These are phyloP conservation scores for Lypha dubia DNA, from an alignment of 2,888 invertebrate genomes.

Conservation along the genomic window DNA sequence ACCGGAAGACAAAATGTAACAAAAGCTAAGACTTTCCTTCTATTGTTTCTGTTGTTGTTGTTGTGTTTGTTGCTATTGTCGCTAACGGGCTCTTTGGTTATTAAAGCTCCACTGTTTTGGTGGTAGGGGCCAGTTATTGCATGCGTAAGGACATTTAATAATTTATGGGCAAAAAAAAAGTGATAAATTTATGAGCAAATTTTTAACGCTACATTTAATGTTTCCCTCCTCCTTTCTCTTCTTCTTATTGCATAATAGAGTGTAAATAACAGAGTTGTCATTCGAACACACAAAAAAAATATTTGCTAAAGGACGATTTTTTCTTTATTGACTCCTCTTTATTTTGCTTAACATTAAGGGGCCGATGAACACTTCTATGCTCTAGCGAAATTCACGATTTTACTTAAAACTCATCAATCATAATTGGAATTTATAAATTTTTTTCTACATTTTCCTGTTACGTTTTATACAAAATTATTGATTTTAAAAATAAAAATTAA, in stretches of 20 bases:
- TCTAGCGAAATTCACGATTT: no score
- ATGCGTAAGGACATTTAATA: slow-evolving; percentile 73
- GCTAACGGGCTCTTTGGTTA: not conserved
- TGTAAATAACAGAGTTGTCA: slow-evolving; percentile 11
- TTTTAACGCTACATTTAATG: slow-evolving; percentile 82
- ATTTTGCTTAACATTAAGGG: no score
- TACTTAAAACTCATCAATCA: no score
- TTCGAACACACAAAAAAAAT: not conserved
- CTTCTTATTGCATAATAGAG: not conserved
- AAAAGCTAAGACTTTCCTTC: slow-evolving; percentile 50
- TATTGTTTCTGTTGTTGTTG: slow-evolving; percentile 50
- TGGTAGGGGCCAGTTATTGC: slow-evolving; percentile 22
- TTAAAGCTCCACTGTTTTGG: not conserved
- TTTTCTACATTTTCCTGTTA: no score
- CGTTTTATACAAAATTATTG: no score
- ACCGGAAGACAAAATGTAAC: slow-evolving; percentile 72
- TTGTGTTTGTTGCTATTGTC: not conserved
- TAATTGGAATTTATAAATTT: no score
- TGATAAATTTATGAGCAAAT: slow-evolving; percentile 81
- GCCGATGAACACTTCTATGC: no score
- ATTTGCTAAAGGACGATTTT: not conserved
- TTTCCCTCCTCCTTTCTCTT: slow-evolving; percentile 19
- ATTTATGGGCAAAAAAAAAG: slow-evolving; percentile 80
- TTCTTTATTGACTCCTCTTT: no score
- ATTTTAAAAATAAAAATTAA: no score